A percentile compares a stretch with the other conserved stretches of the same genome.
phyloP scores from a whole-genome alignment of 1,140 invertebrate species.

The Ostrea denselamellosa region DNA sequence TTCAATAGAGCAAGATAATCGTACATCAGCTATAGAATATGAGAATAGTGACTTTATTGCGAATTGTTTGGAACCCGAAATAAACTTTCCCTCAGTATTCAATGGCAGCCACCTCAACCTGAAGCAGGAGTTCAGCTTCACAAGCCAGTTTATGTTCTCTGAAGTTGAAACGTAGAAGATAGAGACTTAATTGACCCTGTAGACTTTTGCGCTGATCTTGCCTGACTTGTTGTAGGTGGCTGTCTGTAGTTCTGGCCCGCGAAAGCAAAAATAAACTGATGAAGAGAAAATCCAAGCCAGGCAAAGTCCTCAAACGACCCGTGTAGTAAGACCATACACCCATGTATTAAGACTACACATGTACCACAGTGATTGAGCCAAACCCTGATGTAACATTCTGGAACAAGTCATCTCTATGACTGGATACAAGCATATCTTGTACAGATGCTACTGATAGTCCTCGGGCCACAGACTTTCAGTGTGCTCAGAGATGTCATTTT shows the following conservation, averaged over 20 bases:
- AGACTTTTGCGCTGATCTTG: slow-evolving; percentile 44
- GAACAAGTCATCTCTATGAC: slow-evolving; percentile 1
- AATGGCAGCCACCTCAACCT: slow-evolving; percentile 62
- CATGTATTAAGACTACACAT: background rate
- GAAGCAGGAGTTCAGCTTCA: slow-evolving; percentile 50
- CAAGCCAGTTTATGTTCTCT: slow-evolving; percentile 44
- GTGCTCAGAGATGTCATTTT: background rate
- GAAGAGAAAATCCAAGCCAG: slow-evolving; percentile 67
- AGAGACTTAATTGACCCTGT: slow-evolving; percentile 11
- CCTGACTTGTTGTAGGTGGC: slow-evolving; percentile 76
- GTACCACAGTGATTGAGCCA: background rate
- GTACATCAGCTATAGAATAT: slow-evolving; percentile 42
- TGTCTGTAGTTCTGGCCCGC: slow-evolving; percentile 67
- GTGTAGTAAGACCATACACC: slow-evolving; percentile 13
- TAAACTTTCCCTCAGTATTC: slow-evolving; percentile 56
- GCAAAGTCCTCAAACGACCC: slow-evolving; percentile 63
- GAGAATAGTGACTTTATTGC: slow-evolving; percentile 51
- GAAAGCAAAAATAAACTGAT: slow-evolving; percentile 68
- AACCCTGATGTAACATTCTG: background rate
- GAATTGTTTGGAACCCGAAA: slow-evolving; percentile 51
- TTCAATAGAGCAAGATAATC: slow-evolving; percentile 46
- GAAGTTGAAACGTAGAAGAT: slow-evolving; percentile 48
- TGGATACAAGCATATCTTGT: background rate
- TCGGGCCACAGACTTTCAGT: background rate
- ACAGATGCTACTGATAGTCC: background rate